A percentile compares a stretch with the other conserved stretches of the same genome.
Evolutionary conservation across 2,888 invertebrate species (phyloP).

Genomic region (Dexiosoma caninum): DNA sequence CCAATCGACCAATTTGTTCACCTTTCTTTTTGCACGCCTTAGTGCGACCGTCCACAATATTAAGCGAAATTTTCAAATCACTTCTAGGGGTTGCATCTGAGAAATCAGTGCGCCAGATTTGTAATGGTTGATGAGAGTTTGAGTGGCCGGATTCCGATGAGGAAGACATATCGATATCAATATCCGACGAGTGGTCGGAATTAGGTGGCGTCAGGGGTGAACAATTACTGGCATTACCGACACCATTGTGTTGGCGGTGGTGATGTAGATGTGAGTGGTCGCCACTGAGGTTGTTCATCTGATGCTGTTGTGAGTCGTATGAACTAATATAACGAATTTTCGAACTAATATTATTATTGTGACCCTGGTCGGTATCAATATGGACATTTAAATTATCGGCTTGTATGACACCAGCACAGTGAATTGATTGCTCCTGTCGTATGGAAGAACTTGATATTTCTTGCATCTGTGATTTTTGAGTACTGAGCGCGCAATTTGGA

Average conservation of each 20-base stretch:
- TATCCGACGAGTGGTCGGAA: constrained; percentile 86
- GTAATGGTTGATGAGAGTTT: constrained; percentile 55
- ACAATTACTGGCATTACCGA: constrained; percentile 77
- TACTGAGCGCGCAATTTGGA: constrained; percentile 33
- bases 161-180: constrained; percentile 80
- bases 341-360: constrained; percentile 65
- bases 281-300: neutral
- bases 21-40: constrained; percentile 71
- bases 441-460: constrained; percentile 76
- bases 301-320: constrained; percentile 74
- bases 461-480: constrained; percentile 73
- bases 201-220: constrained; percentile 83
- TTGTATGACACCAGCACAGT: constrained; percentile 65
- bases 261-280: constrained; percentile 8
- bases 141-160: constrained; percentile 75
- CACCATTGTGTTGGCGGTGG: constrained; percentile 49
- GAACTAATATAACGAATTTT: constrained; percentile 75
- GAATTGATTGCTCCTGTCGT: constrained; percentile 63
- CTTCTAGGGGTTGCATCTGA: constrained; percentile 65
- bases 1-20: constrained; percentile 58
- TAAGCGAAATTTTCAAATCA: constrained; percentile 69
- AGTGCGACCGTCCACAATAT: constrained; percentile 75
- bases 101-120: constrained; percentile 55
- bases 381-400: constrained; percentile 64
- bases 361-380: constrained; percentile 56